Evolutionary conservation across 2,888 invertebrate genomes (phyloP).

Genomic region (Eupithecia inturbata): DNA sequence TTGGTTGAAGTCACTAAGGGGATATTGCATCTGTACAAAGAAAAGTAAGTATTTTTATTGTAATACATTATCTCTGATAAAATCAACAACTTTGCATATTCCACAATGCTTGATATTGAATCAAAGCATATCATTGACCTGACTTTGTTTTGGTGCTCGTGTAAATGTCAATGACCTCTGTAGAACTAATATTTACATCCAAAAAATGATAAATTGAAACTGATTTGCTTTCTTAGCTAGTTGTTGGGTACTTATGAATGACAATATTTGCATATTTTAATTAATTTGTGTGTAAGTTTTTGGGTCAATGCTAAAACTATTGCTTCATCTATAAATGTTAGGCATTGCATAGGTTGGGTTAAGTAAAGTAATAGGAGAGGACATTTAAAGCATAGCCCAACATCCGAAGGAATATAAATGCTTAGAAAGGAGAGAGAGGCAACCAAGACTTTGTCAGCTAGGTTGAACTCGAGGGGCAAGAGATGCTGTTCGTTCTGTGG

Average conservation of each 20-base stretch:
- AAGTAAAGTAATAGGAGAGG: background rate
- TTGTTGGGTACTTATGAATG: background rate
- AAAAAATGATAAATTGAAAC: background rate
- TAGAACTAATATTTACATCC: slow-evolving; percentile 6
- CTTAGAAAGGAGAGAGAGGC: background rate
- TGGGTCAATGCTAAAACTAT: background rate
- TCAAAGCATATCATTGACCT: slow-evolving; percentile 19
- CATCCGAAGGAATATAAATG: background rate
- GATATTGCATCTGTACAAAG: slow-evolving; percentile 97
- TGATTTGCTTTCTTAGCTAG: background rate
- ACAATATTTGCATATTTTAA: background rate
- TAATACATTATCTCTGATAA: background rate
- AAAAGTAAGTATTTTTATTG: slow-evolving; percentile 89
- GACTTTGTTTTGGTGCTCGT: slow-evolving; percentile 19
- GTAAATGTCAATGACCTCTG: slow-evolving; percentile 17
- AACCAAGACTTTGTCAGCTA: background rate
- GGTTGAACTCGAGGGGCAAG: background rate
- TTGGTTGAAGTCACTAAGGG: slow-evolving; percentile 98
- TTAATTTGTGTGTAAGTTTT: background rate
- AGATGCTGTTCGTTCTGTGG: background rate
- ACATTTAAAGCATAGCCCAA: background rate
- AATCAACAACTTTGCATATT: background rate
- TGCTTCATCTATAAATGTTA: background rate
- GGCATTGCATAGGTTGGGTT: background rate
- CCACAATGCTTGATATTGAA: background rate